These are phyloP conservation scores for Pycnomerus fuliginosus DNA, from an alignment of 2,888 invertebrate genomes.

Conservation along the genomic window DNA sequence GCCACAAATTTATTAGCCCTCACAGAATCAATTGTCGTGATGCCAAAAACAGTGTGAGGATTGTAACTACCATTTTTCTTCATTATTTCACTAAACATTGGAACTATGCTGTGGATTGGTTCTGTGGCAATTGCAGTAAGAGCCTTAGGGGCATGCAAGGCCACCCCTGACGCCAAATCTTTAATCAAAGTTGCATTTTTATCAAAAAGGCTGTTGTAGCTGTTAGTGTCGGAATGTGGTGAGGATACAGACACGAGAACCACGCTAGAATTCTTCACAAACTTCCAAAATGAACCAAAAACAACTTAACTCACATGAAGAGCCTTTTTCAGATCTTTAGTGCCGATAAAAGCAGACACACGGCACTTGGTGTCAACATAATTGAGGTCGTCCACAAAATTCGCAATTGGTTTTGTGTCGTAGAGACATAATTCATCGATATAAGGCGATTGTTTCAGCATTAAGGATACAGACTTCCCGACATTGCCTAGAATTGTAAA, in stretches of 20 bases:
- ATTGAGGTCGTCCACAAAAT: conserved; percentile 51
- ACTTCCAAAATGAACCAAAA: conserved; percentile 2
- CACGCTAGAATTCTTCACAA: conserved; percentile 40
- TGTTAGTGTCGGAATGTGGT: conserved; percentile 23
- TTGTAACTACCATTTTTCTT: conserved; percentile 65
- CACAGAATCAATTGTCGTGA: conserved; percentile 71
- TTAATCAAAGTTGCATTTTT: conserved; percentile 44
- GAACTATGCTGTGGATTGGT: conserved; percentile 69
- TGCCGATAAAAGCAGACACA: conserved; percentile 43
- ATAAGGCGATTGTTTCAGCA: conserved; percentile 60
- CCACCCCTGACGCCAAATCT: conserved; percentile 36
- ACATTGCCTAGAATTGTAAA: conserved; percentile 46
- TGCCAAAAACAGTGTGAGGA: conserved; percentile 67
- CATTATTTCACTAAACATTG: conserved; percentile 67
- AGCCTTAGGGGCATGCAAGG: conserved; percentile 49
- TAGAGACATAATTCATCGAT: conserved; percentile 62
- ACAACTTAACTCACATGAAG: conserved; percentile 28
- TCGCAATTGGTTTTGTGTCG: conserved; percentile 51
- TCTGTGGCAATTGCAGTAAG: conserved; percentile 53
- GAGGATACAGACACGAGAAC: conserved; percentile 43
- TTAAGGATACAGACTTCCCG: conserved; percentile 58
- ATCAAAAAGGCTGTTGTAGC: conserved; percentile 22
- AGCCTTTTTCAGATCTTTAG: conserved; percentile 42
- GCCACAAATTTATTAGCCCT: conserved; percentile 77
- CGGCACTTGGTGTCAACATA: conserved; percentile 54